A percentile compares a stretch with the other conserved stretches of the same genome.
phyloP scores from a whole-genome alignment of 1,140 invertebrate genomes.

The Scaptomyza montana region DNA sequence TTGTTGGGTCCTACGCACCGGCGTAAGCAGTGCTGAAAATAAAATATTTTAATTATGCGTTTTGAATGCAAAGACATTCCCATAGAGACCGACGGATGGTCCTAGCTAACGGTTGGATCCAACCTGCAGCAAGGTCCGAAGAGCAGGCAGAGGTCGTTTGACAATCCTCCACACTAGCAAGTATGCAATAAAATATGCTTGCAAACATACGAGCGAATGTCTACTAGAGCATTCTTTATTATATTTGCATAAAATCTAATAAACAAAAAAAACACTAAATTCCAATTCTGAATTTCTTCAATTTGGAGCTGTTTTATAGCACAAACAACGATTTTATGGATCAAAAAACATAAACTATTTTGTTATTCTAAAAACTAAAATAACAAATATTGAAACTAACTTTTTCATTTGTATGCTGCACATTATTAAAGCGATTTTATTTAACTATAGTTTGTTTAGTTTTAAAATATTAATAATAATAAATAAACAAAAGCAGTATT shows the following conservation, averaged over 20 bases:
- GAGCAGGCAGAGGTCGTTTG: constrained; percentile 15
- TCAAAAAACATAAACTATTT: background rate
- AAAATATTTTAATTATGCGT: constrained; percentile 59
- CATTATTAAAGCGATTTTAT: background rate
- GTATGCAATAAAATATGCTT: constrained; percentile 74
- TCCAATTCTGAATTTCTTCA: constrained; percentile 22
- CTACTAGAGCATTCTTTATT: constrained; percentile 28
- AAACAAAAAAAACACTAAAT: constrained; percentile 28
- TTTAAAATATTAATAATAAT: no score
- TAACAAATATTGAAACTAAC: no score
- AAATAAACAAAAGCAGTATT: background rate
- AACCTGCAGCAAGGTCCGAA: background rate
- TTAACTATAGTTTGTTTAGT: no score
- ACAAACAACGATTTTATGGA: background rate
- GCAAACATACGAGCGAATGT: constrained; percentile 45
- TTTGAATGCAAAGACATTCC: constrained; percentile 45
- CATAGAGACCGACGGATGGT: constrained; percentile 18
- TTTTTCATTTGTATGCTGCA: background rate
- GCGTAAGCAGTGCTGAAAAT: constrained; percentile 40
- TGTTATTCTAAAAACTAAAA: background rate
- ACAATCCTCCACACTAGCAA: constrained; percentile 32
- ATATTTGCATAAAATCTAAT: constrained; percentile 45
- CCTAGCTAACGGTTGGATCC: background rate
- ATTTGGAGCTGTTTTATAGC: background rate
- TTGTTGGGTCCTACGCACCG: constrained; percentile 24